These are phyloP conservation scores for Pedetes capensis DNA, from an alignment of 2,113 vertebrate species.

Conservation along the genomic window DNA sequence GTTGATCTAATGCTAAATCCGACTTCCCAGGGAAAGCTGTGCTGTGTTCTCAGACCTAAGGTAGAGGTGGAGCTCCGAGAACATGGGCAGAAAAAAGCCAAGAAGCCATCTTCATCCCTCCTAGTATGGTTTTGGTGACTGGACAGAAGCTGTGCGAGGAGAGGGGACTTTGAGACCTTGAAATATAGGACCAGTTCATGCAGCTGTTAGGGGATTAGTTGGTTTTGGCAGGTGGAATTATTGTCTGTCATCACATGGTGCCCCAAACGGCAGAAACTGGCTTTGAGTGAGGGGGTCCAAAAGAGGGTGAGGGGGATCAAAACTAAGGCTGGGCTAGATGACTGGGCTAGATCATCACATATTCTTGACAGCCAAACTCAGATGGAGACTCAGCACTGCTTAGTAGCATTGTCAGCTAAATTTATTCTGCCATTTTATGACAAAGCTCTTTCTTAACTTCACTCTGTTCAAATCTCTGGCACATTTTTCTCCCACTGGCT, in stretches of 20 bases:
- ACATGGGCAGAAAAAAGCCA: not conserved
- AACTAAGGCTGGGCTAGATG: not conserved
- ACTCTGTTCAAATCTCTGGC: not conserved
- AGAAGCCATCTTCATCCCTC: not conserved
- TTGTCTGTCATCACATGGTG: constrained; percentile 38
- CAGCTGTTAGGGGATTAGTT: constrained; percentile 58
- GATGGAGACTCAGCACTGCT: not conserved
- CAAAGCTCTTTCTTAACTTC: not conserved
- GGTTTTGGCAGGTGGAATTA: constrained; percentile 41
- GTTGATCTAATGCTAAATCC: not conserved
- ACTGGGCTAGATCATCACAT: not conserved
- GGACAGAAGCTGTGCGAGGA: not conserved
- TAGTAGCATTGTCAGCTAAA: not conserved
- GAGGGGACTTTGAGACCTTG: not conserved
- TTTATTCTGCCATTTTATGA: not conserved
- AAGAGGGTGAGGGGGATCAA: not conserved
- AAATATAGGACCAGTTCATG: not conserved
- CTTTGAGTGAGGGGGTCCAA: not conserved
- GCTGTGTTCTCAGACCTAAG: not conserved
- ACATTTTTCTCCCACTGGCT: not conserved
- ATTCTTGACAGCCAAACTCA: not conserved
- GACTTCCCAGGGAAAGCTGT: not conserved
- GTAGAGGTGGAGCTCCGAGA: not conserved
- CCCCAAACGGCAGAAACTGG: constrained; percentile 27
- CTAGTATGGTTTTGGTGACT: not conserved